Conservation (phyloP, 2,797 vertebrate species). For the Mus minutoides region DNA sequence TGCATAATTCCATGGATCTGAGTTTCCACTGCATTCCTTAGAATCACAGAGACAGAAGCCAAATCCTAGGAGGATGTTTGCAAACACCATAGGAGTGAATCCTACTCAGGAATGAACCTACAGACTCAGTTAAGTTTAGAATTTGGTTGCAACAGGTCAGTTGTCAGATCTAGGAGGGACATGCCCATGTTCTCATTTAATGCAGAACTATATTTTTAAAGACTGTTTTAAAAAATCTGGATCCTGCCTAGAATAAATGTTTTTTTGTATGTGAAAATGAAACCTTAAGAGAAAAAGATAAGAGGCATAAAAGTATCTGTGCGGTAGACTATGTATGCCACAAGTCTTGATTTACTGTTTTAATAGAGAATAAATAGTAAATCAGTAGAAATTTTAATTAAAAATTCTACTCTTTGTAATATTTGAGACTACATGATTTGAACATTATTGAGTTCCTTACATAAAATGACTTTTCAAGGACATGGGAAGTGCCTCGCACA, state of each 20-base stretch:
- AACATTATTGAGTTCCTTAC: not conserved
- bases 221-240: not conserved
- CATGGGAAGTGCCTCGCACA: not conserved
- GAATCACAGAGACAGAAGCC: not conserved
- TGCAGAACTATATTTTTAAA: conserved; percentile 63
- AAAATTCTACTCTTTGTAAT: not conserved
- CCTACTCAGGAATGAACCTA: conserved; percentile 38
- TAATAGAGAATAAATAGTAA: conserved; percentile 35
- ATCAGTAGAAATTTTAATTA: not conserved
- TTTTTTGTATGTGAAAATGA: conserved; percentile 48
- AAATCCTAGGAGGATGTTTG: conserved; percentile 16
- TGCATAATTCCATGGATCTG: not conserved
- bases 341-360: not conserved
- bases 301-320: not conserved
- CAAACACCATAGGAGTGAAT: not conserved
- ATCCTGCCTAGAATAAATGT: conserved; percentile 14
- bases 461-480: not conserved
- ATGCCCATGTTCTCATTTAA: conserved; percentile 35
- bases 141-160: conserved; percentile 33
- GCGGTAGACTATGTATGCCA: not conserved
- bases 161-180: conserved; percentile 18
- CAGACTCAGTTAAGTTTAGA: not conserved
- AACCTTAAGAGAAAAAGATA: not conserved
- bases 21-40: conserved; percentile 1
- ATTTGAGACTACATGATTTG: not conserved